Evolutionary conservation across 1,140 invertebrate genomes (phyloP).

Genomic region (Euura saliciscinereae): DNA sequence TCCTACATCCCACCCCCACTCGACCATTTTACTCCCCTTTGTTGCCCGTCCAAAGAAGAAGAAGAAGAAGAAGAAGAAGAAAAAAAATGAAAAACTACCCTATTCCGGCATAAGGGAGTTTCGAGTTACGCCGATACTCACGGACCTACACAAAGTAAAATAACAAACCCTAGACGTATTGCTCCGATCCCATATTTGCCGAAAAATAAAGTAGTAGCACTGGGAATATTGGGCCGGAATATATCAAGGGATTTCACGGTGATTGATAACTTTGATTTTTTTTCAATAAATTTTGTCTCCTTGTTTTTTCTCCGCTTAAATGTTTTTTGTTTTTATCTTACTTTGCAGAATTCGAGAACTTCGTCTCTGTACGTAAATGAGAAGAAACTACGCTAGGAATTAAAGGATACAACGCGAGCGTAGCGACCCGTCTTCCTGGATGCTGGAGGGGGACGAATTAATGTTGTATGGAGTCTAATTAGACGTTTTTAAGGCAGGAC

Average conservation of each 20-base stretch:
- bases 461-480: not conserved
- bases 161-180: not conserved
- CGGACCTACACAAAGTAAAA: not conserved
- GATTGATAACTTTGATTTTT: too few species aligned
- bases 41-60: not conserved
- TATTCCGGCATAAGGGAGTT: not conserved
- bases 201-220: too few species aligned
- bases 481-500: not conserved
- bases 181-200: too few species aligned
- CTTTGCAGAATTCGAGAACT: too few species aligned
- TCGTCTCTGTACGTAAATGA: not conserved
- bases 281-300: too few species aligned
- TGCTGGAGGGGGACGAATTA: not conserved
- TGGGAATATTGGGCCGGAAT: too few species aligned
- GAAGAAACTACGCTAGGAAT: not conserved
- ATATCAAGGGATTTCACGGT: too few species aligned
- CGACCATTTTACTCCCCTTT: not conserved
- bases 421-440: not conserved
- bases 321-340: too few species aligned
- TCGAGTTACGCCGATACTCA: not conserved
- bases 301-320: too few species aligned
- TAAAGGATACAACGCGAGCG: not conserved
- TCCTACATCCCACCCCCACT: not conserved
- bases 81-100: too few species aligned
- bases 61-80: too few species aligned